Evolutionary conservation across 1,140 invertebrate genomes (phyloP), one percentile per base, ranked within the genome.

Genomic region (Uloborus diversus): DNA sequence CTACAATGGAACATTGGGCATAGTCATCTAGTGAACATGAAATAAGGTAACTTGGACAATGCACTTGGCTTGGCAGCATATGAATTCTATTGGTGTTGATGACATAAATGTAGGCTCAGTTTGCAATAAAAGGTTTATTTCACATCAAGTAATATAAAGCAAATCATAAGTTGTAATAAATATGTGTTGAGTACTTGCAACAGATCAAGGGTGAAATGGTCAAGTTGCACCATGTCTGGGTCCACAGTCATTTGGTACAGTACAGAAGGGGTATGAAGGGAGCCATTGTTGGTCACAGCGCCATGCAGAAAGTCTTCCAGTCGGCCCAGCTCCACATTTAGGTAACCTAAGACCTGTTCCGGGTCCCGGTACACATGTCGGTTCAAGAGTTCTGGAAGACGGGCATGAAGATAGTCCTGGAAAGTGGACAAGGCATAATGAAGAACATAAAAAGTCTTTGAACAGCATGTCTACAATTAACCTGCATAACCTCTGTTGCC

Each of bases 151-250:
- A n/a, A n/a, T n/a, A n/a, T n/a, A n/a, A n/a, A n/a, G n/a, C n/a
- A n/a, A n/a, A n/a, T n/a, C n/a, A n/a, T n/a, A n/a, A n/a, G n/a
- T n/a, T n/a, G n/a, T n/a, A n/a, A n/a, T n/a, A n/a, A n/a, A n/a
- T n/a, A n/a, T n/a, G n/a, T n/a, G n/a, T n/a, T n/a, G n/a, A n/a
- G 85, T 86, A 91, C 91, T 83, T 89, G 87, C 83, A 92, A 88
- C 14, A 89, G 84, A 82, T 92, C 91, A 47, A 88, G 82, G 1
- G 90, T 89, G 1, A 92, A 85, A 85, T 90, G 87, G 64, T 91
- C 91, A 42, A 92, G 84, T 80, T 88, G 86, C 1, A 91, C 90
- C 82, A 87, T 88, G 86, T 92, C 91, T 14, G 91, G 90, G 83
- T 91, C 89, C 4, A 88, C 88, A 37, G 92, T 84, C 23, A 92